Base-by-base conservation (phyloP, 2,888 invertebrate genomes). In the Seira ritae region DNA sequence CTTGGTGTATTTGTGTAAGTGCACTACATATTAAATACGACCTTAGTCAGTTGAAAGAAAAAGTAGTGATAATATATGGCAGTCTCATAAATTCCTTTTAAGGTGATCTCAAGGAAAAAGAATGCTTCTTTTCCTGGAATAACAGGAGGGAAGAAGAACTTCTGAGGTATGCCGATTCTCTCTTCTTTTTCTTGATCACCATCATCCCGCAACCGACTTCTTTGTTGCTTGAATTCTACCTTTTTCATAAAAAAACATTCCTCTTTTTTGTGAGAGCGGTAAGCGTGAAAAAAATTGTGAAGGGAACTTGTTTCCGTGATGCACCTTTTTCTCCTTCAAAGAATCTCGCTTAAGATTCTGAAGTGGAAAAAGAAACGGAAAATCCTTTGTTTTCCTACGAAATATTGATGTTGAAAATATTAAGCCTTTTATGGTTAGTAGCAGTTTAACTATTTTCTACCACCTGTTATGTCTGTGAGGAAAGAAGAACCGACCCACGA, bases 81-180 rank as follows among this genome's bases (percentile, higher is more conserved):
- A 55, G 79, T 67, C 62, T 70, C 80, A 74, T 80, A 80, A 80
- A 80, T 80, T 80, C 80, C 80, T 80, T 80, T 74, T 74, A 80
- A 80, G 80, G 80, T 65, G 22, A 65, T 66, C 74, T 74, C 74
- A 70, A 68, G 80, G 70, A 42, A 74, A 80, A 31, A 31, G n/a
- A 31, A 8, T 31, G 31, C 31, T 8, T 31, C 46, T 80, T 68
- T 80, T 80, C 80, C 70, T 74, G 70, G 80, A 80, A 80, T 73
- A 69, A 55, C 17, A 60, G 22, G 66, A 17, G 62, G 31, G 31
- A 31, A 31, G 31, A 31, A 31, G 31, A 31, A 31, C 3, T 8
- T 31, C 31, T 31, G 3, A 31, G 31, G 31, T 8, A 31, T 31
- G 31, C 31, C 31, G 31, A 31, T n/a, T n/a, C n/a, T n/a, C n/a